These are phyloP conservation scores for Phorcus lineatus DNA, from an alignment of 2,888 invertebrate species.

Conservation along the genomic window DNA sequence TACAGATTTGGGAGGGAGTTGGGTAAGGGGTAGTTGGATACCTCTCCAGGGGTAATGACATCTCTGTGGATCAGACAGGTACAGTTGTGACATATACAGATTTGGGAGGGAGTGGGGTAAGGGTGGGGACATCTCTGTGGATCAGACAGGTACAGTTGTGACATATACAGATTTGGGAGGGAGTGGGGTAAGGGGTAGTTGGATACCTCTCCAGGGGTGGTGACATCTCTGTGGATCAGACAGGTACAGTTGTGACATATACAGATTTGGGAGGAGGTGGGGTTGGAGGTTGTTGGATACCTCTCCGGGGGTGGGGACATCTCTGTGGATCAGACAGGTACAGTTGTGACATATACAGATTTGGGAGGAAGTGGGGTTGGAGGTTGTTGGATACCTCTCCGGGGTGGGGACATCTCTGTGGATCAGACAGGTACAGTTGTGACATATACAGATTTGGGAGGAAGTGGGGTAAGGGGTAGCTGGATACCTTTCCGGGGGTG, in stretches of 20 bases:
- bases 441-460: no score
- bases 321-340: slow-evolving; percentile 34
- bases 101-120: no score
- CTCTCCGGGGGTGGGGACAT: slow-evolving; percentile 45
- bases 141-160: no score
- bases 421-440: slow-evolving; percentile 24
- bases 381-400: slow-evolving; percentile 43
- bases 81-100: no score
- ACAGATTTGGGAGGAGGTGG: no score
- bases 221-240: slow-evolving; percentile 38
- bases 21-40: slow-evolving; percentile 43
- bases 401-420: slow-evolving; percentile 41
- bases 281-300: slow-evolving; percentile 44
- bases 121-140: no score
- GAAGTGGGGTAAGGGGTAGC: slow-evolving; percentile 27
- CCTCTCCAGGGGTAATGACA: slow-evolving; percentile 46
- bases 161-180: no score
- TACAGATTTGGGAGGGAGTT: no score
- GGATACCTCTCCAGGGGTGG: slow-evolving; percentile 50
- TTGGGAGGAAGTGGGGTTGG: no score
- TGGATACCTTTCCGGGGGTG: slow-evolving; percentile 52
- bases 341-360: not conserved
- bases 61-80: slow-evolving; percentile 35
- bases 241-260: not conserved
- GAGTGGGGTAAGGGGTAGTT: slow-evolving; percentile 35